Percentiles rank a stretch among this genome's conserved stretches.
Evolutionary conservation across 2,797 vertebrate genomes (phyloP).

Genomic region (Coracias cyanogaster): DNA sequence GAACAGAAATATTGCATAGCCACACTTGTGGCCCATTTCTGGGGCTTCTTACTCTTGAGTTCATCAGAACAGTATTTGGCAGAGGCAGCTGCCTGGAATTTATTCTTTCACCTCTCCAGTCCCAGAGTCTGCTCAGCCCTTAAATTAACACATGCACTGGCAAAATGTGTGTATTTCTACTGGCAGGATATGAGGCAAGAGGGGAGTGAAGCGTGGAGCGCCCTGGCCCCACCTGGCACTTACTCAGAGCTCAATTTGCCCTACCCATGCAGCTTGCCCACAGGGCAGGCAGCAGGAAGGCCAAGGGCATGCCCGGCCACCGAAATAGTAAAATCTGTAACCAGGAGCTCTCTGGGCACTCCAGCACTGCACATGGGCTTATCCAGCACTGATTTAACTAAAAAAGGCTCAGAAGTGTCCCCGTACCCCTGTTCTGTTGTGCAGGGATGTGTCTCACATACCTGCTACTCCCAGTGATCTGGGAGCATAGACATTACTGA

Average conservation of each 20-base stretch:
- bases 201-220: background rate
- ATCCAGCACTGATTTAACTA: background rate
- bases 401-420: background rate
- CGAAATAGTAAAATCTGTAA: background rate
- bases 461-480: background rate
- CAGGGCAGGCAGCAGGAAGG: background rate
- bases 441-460: background rate
- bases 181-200: background rate
- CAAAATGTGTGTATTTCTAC: background rate
- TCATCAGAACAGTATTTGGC: background rate
- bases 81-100: background rate
- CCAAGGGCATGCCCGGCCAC: background rate
- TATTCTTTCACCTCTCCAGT: background rate
- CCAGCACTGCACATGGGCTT: background rate
- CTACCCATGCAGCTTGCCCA: background rate
- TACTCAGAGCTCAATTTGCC: rapidly evolving
- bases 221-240: background rate
- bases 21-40: rapidly evolving
- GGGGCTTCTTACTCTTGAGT: background rate
- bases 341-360: rapidly evolving
- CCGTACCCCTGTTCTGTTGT: background rate
- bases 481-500: background rate
- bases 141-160: background rate
- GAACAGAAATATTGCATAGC: background rate
- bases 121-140: background rate